Percentiles rank a stretch among this genome's conserved stretches.
Evolutionary conservation across 2,113 vertebrate genomes (phyloP).

Genomic region (Pituophis catenifer): DNA sequence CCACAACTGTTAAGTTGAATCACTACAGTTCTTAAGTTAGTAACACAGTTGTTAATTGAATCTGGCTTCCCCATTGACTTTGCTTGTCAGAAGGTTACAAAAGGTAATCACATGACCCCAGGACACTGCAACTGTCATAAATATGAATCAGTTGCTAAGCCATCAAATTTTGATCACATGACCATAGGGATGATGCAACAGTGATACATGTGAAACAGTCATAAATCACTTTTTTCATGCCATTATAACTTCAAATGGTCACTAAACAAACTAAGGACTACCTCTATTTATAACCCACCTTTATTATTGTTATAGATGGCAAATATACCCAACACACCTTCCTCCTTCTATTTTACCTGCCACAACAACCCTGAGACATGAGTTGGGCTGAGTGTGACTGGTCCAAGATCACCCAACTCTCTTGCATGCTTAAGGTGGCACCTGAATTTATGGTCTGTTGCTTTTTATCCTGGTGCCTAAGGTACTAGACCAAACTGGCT

Average conservation of each 20-base stretch:
- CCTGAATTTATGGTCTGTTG: too few relatives aligned
- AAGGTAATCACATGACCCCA: too few relatives aligned
- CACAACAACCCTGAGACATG: too few relatives aligned
- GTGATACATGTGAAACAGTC: background rate
- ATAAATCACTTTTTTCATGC: background rate
- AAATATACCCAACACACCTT: too few relatives aligned
- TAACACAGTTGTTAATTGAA: background rate
- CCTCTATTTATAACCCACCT: background rate
- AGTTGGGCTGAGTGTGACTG: too few relatives aligned
- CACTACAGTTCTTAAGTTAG: background rate
- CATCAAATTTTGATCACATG: background rate
- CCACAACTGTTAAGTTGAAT: too few relatives aligned
- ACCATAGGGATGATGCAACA: background rate
- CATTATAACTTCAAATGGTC: background rate
- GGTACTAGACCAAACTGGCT: too few relatives aligned
- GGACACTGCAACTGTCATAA: background rate
- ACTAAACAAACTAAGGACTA: background rate
- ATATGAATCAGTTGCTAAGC: background rate
- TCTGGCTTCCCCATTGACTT: background rate
- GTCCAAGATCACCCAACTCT: too few relatives aligned
- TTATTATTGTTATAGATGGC: background rate
- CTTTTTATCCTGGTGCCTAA: background rate
- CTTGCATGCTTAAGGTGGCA: background rate
- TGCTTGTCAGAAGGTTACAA: too few relatives aligned
- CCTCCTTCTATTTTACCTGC: too few relatives aligned